Percentiles rank a stretch among this genome's conserved stretches.
phyloP scores from a whole-genome alignment of 2,888 invertebrate species.

The Mechanitis messenoides region DNA sequence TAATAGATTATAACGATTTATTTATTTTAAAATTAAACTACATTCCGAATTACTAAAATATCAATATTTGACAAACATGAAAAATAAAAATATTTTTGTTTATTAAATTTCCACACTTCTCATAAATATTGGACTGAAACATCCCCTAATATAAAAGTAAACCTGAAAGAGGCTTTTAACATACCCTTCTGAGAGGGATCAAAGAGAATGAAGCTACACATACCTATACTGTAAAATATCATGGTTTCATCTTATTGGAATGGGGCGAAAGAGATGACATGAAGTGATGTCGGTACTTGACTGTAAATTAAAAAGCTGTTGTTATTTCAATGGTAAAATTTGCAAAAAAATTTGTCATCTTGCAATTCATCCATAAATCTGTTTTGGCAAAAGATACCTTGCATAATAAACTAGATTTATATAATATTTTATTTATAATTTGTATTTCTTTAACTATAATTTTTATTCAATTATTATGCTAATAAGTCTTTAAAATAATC shows the following conservation, averaged over 20 bases:
- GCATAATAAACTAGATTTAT: too few species aligned
- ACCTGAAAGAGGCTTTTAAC: slow-evolving; percentile 21
- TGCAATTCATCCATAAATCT: background rate
- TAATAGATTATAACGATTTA: background rate
- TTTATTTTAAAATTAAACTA: background rate
- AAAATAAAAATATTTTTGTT: background rate
- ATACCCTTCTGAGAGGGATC: slow-evolving; percentile 21
- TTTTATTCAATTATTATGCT: too few species aligned
- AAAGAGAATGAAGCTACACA: slow-evolving; percentile 19
- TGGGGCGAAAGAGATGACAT: slow-evolving; percentile 8
- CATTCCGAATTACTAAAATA: background rate
- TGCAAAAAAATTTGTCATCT: background rate
- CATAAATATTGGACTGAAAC: slow-evolving; percentile 12
- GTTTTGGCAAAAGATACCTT: background rate
- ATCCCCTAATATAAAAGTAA: slow-evolving; percentile 20
- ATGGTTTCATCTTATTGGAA: slow-evolving; percentile 23
- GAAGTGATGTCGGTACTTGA: background rate
- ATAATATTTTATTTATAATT: too few species aligned
- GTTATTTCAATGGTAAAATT: slow-evolving; percentile 1
- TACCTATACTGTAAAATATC: slow-evolving; percentile 11
- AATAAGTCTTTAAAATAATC: too few species aligned
- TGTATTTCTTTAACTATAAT: too few species aligned
- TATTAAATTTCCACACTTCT: slow-evolving; percentile 1
- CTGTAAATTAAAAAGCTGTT: slow-evolving; percentile 1
- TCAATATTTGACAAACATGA: background rate